Conservation (phyloP, 2,113 vertebrate species). For the Myxocyprinus asiaticus region DNA sequence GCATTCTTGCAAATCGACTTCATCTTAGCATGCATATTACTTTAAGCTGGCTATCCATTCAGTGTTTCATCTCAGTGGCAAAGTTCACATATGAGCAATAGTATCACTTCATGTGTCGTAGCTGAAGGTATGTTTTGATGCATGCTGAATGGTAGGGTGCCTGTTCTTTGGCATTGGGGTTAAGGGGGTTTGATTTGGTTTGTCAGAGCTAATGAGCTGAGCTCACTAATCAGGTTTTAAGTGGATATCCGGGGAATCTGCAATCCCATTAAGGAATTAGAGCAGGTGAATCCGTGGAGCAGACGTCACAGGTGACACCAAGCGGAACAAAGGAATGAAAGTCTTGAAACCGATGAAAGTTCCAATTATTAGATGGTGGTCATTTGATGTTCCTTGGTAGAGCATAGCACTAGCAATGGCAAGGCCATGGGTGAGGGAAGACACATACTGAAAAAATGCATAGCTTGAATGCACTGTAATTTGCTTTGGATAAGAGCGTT, state of each 20-base stretch:
- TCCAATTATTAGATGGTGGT: not conserved
- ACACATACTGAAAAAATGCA: too few relatives aligned
- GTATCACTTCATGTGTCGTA: not conserved
- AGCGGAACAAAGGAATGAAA: slow-evolving; percentile 18
- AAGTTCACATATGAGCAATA: not conserved
- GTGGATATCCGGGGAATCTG: slow-evolving; percentile 72
- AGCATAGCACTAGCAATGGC: too few relatives aligned
- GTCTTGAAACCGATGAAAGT: slow-evolving; percentile 28
- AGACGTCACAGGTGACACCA: slow-evolving; percentile 68
- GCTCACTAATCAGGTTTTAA: slow-evolving; percentile 70
- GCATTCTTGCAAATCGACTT: too few relatives aligned
- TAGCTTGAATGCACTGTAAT: too few relatives aligned
- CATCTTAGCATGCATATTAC: too few relatives aligned
- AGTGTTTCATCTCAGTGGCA: not conserved
- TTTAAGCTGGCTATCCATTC: not conserved
- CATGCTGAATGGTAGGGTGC: not conserved
- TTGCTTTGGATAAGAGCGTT: too few relatives aligned
- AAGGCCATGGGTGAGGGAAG: too few relatives aligned
- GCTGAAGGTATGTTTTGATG: not conserved
- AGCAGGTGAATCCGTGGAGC: slow-evolving; percentile 58
- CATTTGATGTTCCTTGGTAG: too few relatives aligned
- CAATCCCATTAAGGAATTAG: slow-evolving; percentile 78
- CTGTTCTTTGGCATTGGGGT: slow-evolving; percentile 30
- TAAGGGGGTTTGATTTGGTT: slow-evolving; percentile 62
- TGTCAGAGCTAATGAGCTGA: slow-evolving; percentile 74